These are phyloP conservation scores for Chesias legatella DNA, from an alignment of 2,888 invertebrate genomes.

Conservation along the genomic window DNA sequence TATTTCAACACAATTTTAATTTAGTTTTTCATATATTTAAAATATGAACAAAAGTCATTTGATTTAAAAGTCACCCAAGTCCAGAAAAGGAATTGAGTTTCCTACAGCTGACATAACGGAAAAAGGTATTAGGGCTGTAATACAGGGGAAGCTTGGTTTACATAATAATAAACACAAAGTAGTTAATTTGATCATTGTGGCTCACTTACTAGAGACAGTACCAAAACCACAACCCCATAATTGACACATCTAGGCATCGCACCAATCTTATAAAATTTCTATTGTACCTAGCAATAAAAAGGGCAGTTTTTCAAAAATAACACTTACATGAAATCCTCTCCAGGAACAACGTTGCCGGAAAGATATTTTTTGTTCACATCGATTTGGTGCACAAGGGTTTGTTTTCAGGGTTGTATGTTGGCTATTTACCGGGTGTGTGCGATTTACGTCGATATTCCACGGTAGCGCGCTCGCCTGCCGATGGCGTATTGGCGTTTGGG, in stretches of 20 bases:
- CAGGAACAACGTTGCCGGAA: background rate
- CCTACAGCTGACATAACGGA: slow-evolving; percentile 1
- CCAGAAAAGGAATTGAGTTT: too few relatives aligned
- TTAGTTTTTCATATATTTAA: too few relatives aligned
- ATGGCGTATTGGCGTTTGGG: slow-evolving; percentile 55
- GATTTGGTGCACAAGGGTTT: slow-evolving; percentile 1
- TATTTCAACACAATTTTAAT: too few relatives aligned
- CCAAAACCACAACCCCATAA: too few relatives aligned
- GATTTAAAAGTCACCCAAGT: too few relatives aligned
- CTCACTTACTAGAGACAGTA: too few relatives aligned
- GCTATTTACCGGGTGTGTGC: slow-evolving; percentile 36
- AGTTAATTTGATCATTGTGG: too few relatives aligned
- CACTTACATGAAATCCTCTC: slow-evolving; percentile 3
- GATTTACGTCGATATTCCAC: slow-evolving; percentile 58
- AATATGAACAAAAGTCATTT: too few relatives aligned
- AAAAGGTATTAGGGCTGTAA: background rate
- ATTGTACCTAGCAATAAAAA: background rate
- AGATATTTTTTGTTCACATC: background rate
- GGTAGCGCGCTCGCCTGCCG: slow-evolving; percentile 49
- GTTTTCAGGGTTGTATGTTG: background rate
- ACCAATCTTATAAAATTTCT: background rate
- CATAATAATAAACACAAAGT: slow-evolving; percentile 5
- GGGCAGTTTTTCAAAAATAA: background rate
- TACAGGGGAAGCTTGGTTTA: slow-evolving; percentile 2
- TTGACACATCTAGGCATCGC: too few relatives aligned